phyloP scores from a whole-genome alignment of 1,140 invertebrate genomes.

The Bacillus rossius region DNA sequence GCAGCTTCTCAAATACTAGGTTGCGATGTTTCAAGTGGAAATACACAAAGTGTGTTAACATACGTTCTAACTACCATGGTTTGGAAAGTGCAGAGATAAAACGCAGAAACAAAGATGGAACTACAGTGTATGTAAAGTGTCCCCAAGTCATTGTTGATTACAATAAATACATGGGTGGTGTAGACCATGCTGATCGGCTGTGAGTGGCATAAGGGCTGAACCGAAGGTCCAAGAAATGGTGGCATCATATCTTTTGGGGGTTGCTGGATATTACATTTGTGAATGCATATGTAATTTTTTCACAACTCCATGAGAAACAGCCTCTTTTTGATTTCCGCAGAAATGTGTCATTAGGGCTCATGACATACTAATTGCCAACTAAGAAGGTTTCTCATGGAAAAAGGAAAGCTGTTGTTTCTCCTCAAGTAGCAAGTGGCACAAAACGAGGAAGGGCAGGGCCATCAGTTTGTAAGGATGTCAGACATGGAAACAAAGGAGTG shows the following conservation, averaged over 20 bases:
- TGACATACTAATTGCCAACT: too few species aligned
- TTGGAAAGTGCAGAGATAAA: constrained; percentile 16
- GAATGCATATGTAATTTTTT: constrained; percentile 25
- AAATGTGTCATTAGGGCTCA: too few species aligned
- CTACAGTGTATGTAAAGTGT: constrained; percentile 10
- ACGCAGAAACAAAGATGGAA: constrained; percentile 13
- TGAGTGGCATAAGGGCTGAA: constrained; percentile 33
- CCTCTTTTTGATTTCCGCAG: too few species aligned
- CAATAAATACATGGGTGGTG: constrained; percentile 28
- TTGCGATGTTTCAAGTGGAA: constrained; percentile 38
- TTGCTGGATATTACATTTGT: constrained; percentile 32
- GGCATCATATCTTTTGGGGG: constrained; percentile 36
- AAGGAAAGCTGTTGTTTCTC: too few species aligned
- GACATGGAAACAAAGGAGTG: too few species aligned
- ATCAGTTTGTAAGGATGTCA: too few species aligned
- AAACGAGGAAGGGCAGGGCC: too few species aligned
- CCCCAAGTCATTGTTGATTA: constrained; percentile 26
- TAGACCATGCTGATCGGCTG: constrained; percentile 32
- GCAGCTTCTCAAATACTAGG: constrained; percentile 30
- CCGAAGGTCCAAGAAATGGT: constrained; percentile 38
- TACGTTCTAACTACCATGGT: constrained; percentile 37
- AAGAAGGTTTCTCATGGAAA: too few species aligned
- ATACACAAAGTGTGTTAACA: constrained; percentile 36
- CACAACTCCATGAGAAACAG: too few species aligned
- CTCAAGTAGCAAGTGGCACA: too few species aligned